Evolutionary conservation across 2,888 invertebrate genomes (phyloP), one percentile per base, ranked within the genome.

Genomic region (Agapostemon virescens): DNA sequence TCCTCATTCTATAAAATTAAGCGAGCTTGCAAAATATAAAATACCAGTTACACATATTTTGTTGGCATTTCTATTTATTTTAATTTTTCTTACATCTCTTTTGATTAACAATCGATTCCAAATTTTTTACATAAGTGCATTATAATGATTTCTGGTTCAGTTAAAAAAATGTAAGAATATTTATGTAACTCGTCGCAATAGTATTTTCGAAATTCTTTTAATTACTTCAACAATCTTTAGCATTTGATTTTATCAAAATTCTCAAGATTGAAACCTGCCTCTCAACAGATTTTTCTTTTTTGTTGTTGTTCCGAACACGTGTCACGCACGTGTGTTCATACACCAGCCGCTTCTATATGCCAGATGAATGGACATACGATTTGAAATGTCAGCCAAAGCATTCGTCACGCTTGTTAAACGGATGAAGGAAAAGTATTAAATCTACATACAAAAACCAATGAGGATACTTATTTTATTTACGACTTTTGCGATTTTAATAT

Each of bases 1-100:
- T 88, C 93, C 2, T 93, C 93, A 77, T 91, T 95, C 81, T 93
- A 94, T 49, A 94, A 94, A 87, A 96, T 96, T 89, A 94, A 93
- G 85, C 93, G 88, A 67, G 90, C 88, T 83, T 84, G 91, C 33
- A 90, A 79, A 40, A 42, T 85, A 82, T 89, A 84, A 88, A 87
- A 67, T 55, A 33, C 9, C 55, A 42, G 17, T 36, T 30, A 5
- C 63, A 20, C 13, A 0, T 40, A 3, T 11, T 58, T 58, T 2
- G 4, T 58, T 23, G 20, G 1, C 49, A 52, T 58, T 69, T 40
- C 13, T 72, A 2, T 69, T 23, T 3, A 30, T 38, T 42, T 33
- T 30, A 49, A n/a, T 68, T 20, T 52, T 17, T 7, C 49, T 17
- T 49, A 4, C 5, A 49, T 49, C 20, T 38, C 26, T 30, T 26